Evolutionary conservation across 1,140 invertebrate species (phyloP).

Genomic region (Pachypeltis micranthus): DNA sequence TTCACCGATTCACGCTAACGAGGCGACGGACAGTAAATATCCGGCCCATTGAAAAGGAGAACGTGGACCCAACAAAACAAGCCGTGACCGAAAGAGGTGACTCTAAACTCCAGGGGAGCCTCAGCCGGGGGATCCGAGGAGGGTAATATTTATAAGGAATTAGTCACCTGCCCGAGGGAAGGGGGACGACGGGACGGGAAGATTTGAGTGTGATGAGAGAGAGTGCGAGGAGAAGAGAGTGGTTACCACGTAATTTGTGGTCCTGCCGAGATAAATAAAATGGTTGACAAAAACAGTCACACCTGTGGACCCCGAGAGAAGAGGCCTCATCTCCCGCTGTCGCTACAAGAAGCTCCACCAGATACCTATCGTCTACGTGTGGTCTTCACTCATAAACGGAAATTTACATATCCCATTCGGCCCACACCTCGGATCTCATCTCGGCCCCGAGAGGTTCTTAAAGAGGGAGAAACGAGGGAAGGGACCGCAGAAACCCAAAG

Average conservation of each 20-base stretch:
- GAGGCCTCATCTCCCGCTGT: not conserved
- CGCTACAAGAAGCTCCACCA: slow-evolving; percentile 11
- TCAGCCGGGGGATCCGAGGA: too few species aligned
- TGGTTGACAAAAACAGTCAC: slow-evolving; percentile 13
- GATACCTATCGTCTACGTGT: slow-evolving; percentile 12
- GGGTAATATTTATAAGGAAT: slow-evolving; percentile 12
- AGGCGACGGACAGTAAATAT: not conserved
- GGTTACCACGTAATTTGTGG: slow-evolving; percentile 9
- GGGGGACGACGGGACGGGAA: too few species aligned
- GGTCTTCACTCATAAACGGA: slow-evolving; percentile 16
- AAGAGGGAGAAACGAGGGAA: too few species aligned
- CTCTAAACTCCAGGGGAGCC: too few species aligned
- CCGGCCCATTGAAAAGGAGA: not conserved
- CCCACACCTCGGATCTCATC: slow-evolving; percentile 2
- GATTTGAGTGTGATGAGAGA: too few species aligned
- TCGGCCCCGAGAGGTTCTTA: too few species aligned
- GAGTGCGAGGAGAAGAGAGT: too few species aligned
- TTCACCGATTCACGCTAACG: not conserved
- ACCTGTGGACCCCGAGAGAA: not conserved
- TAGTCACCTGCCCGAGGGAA: slow-evolving; percentile 11
- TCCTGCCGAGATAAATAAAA: slow-evolving; percentile 11
- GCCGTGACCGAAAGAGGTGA: not conserved
- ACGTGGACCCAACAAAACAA: not conserved
- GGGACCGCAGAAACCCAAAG: too few species aligned
- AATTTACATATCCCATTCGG: slow-evolving; percentile 11